Evolutionary conservation across 92 coral and sea anemone species (phyloP), one percentile per base, ranked within the genome.

Genomic region (Zoanthus solanderi): DNA sequence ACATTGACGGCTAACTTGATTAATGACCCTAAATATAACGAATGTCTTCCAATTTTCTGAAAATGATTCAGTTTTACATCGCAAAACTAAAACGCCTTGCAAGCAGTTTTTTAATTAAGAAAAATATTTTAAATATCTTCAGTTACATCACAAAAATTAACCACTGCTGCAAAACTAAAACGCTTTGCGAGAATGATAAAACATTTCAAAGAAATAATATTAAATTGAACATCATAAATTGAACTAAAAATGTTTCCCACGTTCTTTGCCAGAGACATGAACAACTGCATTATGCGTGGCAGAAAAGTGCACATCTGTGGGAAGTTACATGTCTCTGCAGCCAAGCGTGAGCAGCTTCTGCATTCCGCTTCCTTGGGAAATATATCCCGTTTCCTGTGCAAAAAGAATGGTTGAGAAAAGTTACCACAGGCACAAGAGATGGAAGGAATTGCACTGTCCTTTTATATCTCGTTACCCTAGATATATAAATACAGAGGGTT

Each of bases 81-180:
- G 50, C 83, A 78, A 78, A 78, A 54, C 69, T 78, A 79, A 79
- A 79, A 79, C 84, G 57, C 28, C 56, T 78, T 79, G 84, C 58
- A 76, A 23, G 23, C 7, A 46, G 15, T 50, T 47, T 45, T 75
- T 45, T 32, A 16, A 15, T 14, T 9, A 18, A 14, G 5, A 74
- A 15, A 11, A 74, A 45, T 44, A 74, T 45, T 17, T 61, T 61
- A 16, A 4, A 61, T 61, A 16, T 61, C 30, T n/a, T 18, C 29
- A 16, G 0, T 2, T 8, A 61, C 16, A 4, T 18, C 2, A 16
- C 18, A 37, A 37, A 16, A 17, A 16, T 61, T 61, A n/a, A 17
- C 7, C 16, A 46, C 54, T 7, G n/a, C 17, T 76, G 65, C 80
- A 76, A 50, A 76, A 76, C 80, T 76, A 76, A 18, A 76, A 76